These are phyloP conservation scores for Macropis europaea DNA, from an alignment of 2,888 invertebrate species.

Conservation along the genomic window DNA sequence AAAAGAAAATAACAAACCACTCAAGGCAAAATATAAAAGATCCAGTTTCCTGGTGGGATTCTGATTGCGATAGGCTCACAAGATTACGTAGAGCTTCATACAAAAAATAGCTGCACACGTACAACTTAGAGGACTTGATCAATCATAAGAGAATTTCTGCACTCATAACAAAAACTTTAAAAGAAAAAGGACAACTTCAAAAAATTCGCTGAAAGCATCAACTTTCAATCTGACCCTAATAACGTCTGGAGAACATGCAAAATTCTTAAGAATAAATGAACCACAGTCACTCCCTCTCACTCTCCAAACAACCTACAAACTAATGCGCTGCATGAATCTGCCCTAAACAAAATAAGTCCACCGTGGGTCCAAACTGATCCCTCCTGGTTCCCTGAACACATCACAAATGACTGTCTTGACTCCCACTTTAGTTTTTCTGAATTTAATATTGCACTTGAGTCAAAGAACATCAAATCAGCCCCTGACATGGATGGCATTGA, in stretches of 20 bases:
- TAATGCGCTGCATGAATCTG: too few relatives aligned
- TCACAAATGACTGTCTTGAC: not conserved
- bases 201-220: not conserved
- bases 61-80: not conserved
- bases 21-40: too few relatives aligned
- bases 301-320: too few relatives aligned
- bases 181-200: not conserved
- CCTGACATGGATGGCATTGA: slow-evolving; percentile 8
- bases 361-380: too few relatives aligned
- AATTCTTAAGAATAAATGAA: too few relatives aligned
- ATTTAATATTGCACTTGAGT: not conserved
- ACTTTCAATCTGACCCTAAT: not conserved
- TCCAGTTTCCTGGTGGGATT: not conserved
- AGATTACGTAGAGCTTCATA: not conserved
- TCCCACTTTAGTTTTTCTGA: not conserved
- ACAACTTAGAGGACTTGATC: not conserved
- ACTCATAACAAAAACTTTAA: not conserved
- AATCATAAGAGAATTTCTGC: not conserved
- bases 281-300: too few relatives aligned
- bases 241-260: slow-evolving; percentile 16
- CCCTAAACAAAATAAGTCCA: not conserved
- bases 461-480: not conserved
- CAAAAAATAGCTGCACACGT: not conserved
- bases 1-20: slow-evolving; percentile 1
- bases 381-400: not conserved